A percentile compares a stretch with the other conserved stretches of the same genome.
phyloP scores from a whole-genome alignment of 2,888 invertebrate species.

The Thecocarcelia acutangulata region DNA sequence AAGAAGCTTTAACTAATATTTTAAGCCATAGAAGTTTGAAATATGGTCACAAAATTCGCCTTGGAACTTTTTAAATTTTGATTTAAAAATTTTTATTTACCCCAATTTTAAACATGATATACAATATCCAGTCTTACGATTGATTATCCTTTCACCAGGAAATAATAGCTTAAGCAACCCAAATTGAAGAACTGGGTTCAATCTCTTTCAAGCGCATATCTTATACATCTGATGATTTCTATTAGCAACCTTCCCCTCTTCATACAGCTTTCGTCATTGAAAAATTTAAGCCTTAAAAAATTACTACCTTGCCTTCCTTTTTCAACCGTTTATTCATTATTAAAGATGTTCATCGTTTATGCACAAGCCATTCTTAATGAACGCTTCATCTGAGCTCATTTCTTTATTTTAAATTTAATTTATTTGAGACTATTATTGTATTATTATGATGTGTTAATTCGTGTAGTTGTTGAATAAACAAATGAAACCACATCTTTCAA shows the following conservation, averaged over 20 bases:
- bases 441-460: constrained; percentile 68
- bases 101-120: too few relatives aligned
- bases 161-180: too few relatives aligned
- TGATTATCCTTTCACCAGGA: too few relatives aligned
- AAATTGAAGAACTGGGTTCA: too few relatives aligned
- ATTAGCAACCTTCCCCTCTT: constrained; percentile 16
- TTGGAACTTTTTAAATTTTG: too few relatives aligned
- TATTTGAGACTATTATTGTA: constrained; percentile 43
- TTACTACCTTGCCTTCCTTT: constrained; percentile 30
- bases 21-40: too few relatives aligned
- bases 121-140: too few relatives aligned
- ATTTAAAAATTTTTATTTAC: too few relatives aligned
- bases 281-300: constrained; percentile 26
- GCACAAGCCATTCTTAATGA: constrained; percentile 53
- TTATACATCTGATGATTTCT: too few relatives aligned
- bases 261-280: constrained; percentile 33
- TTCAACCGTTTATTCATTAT: constrained; percentile 32
- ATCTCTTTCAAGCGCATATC: too few relatives aligned
- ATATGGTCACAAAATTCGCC: too few relatives aligned
- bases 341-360: constrained; percentile 31
- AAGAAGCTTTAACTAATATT: neutral
- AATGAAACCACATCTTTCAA: constrained; percentile 45
- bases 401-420: constrained; percentile 47
- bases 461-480: constrained; percentile 67
- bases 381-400: constrained; percentile 42